These are phyloP conservation scores for Corythoichthys intestinalis DNA, from an alignment of 2,113 vertebrate genomes.

Conservation along the genomic window DNA sequence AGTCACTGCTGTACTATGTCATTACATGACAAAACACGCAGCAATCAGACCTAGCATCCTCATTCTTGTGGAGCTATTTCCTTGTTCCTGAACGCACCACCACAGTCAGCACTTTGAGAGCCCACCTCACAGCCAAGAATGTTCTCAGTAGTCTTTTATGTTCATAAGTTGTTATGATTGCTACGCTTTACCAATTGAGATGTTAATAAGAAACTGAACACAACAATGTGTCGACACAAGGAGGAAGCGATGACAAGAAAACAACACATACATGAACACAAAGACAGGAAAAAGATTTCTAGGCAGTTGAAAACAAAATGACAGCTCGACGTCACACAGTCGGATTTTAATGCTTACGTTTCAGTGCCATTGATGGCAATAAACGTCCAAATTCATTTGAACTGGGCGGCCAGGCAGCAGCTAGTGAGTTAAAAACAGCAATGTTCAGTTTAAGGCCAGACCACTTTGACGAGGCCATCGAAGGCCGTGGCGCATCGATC, in stretches of 20 bases:
- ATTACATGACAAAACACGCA: neutral
- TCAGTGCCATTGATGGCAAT: too few relatives aligned
- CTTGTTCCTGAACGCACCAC: constrained; percentile 36
- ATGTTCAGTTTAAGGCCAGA: neutral
- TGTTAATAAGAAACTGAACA: too few relatives aligned
- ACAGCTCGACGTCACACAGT: neutral
- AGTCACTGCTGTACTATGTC: neutral
- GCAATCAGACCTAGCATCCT: neutral
- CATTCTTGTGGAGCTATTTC: constrained; percentile 17
- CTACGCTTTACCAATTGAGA: too few relatives aligned
- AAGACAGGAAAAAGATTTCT: constrained; percentile 56
- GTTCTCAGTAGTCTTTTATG: too few relatives aligned
- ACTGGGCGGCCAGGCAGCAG: too few relatives aligned
- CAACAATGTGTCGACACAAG: too few relatives aligned
- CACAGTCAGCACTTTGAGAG: constrained; percentile 29
- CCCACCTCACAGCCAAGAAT: too few relatives aligned
- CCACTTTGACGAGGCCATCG: neutral
- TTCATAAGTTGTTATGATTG: too few relatives aligned
- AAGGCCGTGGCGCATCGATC: neutral
- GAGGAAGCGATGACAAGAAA: constrained; percentile 17
- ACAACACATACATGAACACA: constrained; percentile 60
- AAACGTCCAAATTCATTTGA: neutral
- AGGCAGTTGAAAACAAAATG: constrained; percentile 14
- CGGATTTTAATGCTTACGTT: neutral
- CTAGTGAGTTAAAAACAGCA: too few relatives aligned